Evolutionary conservation across 2,797 vertebrate genomes (phyloP).

Genomic region (Typhlichthys eigenmanni): DNA sequence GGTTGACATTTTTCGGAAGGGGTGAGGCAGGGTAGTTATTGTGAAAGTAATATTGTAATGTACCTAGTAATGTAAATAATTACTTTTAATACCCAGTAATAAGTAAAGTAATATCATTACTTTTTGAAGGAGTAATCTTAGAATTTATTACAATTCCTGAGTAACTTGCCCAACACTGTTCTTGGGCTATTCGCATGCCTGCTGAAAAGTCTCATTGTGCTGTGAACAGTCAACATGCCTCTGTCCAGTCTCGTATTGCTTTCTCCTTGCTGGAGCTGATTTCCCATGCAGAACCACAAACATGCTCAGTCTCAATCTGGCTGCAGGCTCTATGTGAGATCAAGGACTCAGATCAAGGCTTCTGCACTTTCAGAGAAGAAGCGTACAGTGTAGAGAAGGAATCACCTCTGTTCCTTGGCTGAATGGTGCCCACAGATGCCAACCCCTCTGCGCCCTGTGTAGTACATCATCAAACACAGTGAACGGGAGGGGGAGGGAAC

Average conservation of each 20-base stretch:
- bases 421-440: slow-evolving; percentile 45
- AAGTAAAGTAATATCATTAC: too few relatives aligned
- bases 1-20: too few relatives aligned
- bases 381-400: slow-evolving; percentile 32
- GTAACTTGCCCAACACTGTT: too few relatives aligned
- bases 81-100: too few relatives aligned
- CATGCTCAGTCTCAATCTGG: slow-evolving; percentile 41
- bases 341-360: slow-evolving; percentile 42
- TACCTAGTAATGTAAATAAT: too few relatives aligned
- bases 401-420: slow-evolving; percentile 45
- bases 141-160: too few relatives aligned
- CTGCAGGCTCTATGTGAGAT: slow-evolving; percentile 59
- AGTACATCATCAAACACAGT: slow-evolving; percentile 58
- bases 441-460: slow-evolving; percentile 40
- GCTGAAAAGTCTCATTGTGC: slow-evolving; percentile 37
- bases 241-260: slow-evolving; percentile 56
- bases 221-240: slow-evolving; percentile 39
- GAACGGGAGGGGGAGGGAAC: slow-evolving; percentile 33
- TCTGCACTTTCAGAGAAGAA: slow-evolving; percentile 57
- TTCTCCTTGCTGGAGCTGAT: slow-evolving; percentile 52
- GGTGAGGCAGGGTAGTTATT: too few relatives aligned
- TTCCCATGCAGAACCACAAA: slow-evolving; percentile 55
- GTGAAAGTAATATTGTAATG: too few relatives aligned
- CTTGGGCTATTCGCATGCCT: neutral
- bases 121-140: too few relatives aligned